Percentiles rank a stretch among this genome's conserved stretches.
Conservation (phyloP, 2,113 vertebrate genomes). For the Chitala chitala region DNA sequence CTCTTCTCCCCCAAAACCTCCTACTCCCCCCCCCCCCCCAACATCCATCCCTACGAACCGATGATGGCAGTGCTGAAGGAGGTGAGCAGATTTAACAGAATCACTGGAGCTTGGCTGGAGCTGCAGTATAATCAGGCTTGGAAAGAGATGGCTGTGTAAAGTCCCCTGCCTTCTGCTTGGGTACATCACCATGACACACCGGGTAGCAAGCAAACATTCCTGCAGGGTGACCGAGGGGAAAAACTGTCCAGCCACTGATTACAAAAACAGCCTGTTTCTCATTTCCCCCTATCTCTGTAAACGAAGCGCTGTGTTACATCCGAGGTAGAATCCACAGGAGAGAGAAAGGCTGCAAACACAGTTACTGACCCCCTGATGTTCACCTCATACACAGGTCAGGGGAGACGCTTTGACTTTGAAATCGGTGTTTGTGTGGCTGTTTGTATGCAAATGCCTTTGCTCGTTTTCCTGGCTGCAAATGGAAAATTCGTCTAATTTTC, state of each 20-base stretch:
- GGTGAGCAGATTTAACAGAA: neutral
- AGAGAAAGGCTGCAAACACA: neutral
- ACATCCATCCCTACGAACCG: neutral
- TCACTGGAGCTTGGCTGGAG: neutral
- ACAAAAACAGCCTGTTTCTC: neutral
- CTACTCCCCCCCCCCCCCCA: too few relatives aligned
- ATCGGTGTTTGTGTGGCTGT: neutral
- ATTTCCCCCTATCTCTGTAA: neutral
- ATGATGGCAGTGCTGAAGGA: neutral
- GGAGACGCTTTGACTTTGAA: neutral
- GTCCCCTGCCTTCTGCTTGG: neutral
- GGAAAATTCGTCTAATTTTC: neutral
- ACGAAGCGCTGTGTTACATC: neutral
- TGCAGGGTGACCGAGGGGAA: slow-evolving; percentile 16
- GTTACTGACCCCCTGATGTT: neutral
- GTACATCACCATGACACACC: neutral
- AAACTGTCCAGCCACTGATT: neutral
- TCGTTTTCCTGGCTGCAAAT: neutral
- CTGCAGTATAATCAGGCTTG: neutral
- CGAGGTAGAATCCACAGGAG: neutral
- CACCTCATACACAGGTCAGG: neutral
- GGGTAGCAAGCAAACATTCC: slow-evolving; percentile 20
- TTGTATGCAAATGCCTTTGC: neutral
- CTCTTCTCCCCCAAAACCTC: neutral
- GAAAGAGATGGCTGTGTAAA: neutral